A percentile compares a stretch with the other conserved stretches of the same genome.
Conservation (phyloP, 2,113 vertebrate genomes). For the Ivindomyrus marchei region DNA sequence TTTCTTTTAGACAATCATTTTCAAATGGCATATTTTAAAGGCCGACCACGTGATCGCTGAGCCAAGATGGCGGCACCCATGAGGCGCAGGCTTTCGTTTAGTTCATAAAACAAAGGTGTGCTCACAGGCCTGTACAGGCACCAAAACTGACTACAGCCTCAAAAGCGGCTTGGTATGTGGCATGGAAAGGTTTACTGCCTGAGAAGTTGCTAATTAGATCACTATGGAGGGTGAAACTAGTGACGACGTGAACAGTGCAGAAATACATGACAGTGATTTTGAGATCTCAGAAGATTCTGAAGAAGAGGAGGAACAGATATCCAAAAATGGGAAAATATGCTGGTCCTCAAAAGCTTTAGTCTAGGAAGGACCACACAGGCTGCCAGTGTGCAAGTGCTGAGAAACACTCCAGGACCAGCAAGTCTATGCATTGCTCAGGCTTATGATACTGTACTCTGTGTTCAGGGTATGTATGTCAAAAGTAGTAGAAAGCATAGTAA, state of each 20-base stretch:
- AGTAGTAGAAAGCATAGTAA: background rate
- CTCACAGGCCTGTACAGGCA: background rate
- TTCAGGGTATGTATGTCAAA: background rate
- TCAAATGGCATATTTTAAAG: background rate
- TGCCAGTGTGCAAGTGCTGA: background rate
- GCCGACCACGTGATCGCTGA: background rate
- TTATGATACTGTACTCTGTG: background rate
- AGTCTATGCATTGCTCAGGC: background rate
- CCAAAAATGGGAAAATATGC: background rate
- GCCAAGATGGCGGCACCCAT: background rate
- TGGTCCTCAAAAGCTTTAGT: background rate
- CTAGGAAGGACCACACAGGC: too few species aligned
- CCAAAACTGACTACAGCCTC: background rate
- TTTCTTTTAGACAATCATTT: background rate
- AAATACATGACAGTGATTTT: background rate
- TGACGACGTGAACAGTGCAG: background rate
- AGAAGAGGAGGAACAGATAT: background rate
- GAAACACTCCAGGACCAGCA: background rate
- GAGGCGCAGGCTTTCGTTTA: background rate
- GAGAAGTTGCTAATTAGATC: background rate
- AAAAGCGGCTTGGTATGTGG: background rate
- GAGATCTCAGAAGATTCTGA: background rate
- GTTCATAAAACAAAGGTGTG: background rate
- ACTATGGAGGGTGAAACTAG: background rate
- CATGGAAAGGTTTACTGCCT: background rate